phyloP scores from a whole-genome alignment of 1,140 invertebrate species.

The Hypsibius dujardini region DNA sequence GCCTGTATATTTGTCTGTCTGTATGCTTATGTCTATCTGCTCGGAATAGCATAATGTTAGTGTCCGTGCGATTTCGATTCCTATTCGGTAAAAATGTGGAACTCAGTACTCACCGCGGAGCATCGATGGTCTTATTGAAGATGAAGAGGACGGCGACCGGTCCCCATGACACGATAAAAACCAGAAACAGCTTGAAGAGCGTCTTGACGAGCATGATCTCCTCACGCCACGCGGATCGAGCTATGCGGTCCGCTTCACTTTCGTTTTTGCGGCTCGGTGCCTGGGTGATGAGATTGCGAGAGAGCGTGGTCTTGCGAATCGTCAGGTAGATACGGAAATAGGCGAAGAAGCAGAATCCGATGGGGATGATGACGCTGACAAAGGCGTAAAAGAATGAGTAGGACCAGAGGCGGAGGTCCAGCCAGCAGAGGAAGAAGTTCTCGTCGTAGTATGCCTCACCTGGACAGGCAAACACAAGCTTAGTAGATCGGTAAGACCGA shows the following conservation, averaged over 20 bases:
- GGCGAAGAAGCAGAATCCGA: slow-evolving; percentile 13
- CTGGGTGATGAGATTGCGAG: not conserved
- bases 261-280: not conserved
- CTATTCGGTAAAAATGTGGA: too few species aligned
- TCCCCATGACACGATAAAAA: slow-evolving; percentile 9
- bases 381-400: slow-evolving; percentile 14
- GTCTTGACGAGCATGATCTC: slow-evolving; percentile 16
- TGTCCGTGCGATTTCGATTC: too few species aligned
- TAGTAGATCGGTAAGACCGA: too few species aligned
- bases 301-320: not conserved
- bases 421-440: slow-evolving; percentile 15
- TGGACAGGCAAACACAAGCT: not conserved
- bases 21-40: too few species aligned
- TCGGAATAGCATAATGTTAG: too few species aligned
- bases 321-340: slow-evolving; percentile 13
- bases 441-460: not conserved
- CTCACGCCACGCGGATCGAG: not conserved
- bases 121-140: slow-evolving; percentile 4
- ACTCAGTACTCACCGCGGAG: not conserved
- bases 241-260: not conserved
- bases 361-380: slow-evolving; percentile 1
- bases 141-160: not conserved
- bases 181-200: slow-evolving; percentile 7
- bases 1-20: too few species aligned
- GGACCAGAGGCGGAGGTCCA: slow-evolving; percentile 15